phyloP scores from a whole-genome alignment of 2,113 vertebrate species.

The Probosciger aterrimus region DNA sequence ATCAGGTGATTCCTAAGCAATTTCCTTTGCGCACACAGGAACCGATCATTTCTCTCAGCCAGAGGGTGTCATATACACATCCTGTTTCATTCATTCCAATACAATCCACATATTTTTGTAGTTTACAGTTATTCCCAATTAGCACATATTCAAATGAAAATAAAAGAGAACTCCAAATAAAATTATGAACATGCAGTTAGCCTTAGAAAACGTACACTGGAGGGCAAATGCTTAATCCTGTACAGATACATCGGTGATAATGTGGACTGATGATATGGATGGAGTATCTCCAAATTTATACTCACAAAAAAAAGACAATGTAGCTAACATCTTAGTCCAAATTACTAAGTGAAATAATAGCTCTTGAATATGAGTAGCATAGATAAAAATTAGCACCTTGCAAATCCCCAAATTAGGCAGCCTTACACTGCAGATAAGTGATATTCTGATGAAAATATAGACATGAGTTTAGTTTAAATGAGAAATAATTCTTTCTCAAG shows the following conservation, averaged over 20 bases:
- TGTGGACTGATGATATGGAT: neutral
- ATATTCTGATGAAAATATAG: neutral
- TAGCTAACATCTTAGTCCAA: neutral
- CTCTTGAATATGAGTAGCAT: neutral
- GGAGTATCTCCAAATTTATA: neutral
- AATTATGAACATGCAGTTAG: neutral
- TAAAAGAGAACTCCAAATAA: neutral
- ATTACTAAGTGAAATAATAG: neutral
- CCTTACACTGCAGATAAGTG: neutral
- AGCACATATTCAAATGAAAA: neutral
- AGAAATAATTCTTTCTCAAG: neutral
- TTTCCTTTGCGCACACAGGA: neutral
- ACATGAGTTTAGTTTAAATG: neutral
- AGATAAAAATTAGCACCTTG: neutral
- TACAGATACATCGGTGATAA: neutral
- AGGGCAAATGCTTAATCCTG: neutral
- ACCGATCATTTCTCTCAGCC: neutral
- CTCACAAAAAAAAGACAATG: neutral
- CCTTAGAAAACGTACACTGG: neutral
- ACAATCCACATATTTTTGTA: neutral
- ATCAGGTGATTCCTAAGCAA: neutral
- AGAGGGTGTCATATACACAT: neutral
- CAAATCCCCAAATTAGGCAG: neutral
- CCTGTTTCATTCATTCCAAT: neutral
- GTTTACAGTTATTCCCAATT: neutral